Conservation (phyloP, 2,888 invertebrate genomes). For the Merodon equestris region DNA sequence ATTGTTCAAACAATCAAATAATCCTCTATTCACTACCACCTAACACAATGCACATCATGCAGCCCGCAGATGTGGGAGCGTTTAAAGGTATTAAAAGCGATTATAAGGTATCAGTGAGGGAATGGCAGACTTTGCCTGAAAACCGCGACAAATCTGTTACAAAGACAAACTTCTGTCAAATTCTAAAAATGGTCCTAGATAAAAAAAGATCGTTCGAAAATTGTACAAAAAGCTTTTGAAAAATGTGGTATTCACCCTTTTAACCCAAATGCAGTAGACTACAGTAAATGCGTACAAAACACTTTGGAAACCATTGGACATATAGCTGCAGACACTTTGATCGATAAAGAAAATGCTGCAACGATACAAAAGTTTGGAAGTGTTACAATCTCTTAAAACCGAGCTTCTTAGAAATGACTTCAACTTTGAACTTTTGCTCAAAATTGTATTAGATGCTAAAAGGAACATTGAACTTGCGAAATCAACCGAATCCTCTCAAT, state of each 20-base stretch:
- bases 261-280: conserved; percentile 5
- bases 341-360: background rate
- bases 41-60: too few species aligned
- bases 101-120: too few species aligned
- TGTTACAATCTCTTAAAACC: background rate
- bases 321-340: background rate
- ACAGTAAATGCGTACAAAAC: conserved; percentile 26
- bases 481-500: background rate
- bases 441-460: conserved; percentile 4
- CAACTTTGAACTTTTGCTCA: conserved; percentile 1
- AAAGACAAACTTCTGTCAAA: too few species aligned
- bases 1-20: too few species aligned
- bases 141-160: too few species aligned
- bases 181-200: too few species aligned
- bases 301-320: conserved; percentile 19
- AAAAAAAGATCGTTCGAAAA: too few species aligned
- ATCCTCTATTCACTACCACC: too few species aligned
- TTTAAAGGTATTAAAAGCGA: too few species aligned
- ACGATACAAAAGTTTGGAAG: conserved; percentile 1
- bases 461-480: conserved; percentile 6
- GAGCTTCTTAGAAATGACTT: conserved; percentile 3
- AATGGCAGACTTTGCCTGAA: too few species aligned
- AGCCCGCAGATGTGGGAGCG: too few species aligned
- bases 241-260: background rate
- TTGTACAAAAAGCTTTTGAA: too few species aligned